Base-by-base conservation (phyloP, 2,113 vertebrate species). In the Xiphophorus maculatus region DNA sequence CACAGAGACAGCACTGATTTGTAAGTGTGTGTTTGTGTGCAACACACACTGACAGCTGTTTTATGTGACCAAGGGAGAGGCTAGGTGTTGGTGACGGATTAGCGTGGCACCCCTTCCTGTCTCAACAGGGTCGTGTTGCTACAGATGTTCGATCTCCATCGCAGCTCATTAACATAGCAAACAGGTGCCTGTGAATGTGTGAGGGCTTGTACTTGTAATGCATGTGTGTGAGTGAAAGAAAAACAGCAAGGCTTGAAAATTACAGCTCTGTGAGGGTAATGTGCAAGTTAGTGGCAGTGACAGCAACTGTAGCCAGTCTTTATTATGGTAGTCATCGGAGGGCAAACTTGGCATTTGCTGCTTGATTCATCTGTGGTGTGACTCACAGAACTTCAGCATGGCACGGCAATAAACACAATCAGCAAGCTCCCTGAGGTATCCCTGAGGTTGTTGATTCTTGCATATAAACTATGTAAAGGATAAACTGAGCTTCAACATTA, bases 101-200 rank as follows among this genome's bases (percentile, higher is more conserved):
- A 87, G 67, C 75, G 80, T 69, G 81, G 79, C 75, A 69, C 66
- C 73, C 76, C 32, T 17, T 58, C 51, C 19, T 25, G 77, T 88
- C 86, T 84, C 88, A 84, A 85, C 82, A 81, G 87, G 90, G 87
- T 89, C 64, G 70, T 74, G 72, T 69, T 63, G 84, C 87, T 90
- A 89, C 89, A 92, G 87, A 92, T 92, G 88, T 91, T 91, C 75
- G 2, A 78, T 86, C 86, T 88, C 81, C 80, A 77, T 75, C 81
- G 81, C 76, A 88, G 71, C 79, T 92, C 87, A 92, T 93, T 92
- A 90, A 63, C 88, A 93, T 88, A 82, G 86, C 82, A 89, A 91
- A 84, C 87, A 91, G 92, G 89, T 89, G 82, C 70, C 7, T 33
- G 1, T 40, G 63, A 81, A 25, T 63, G 37, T 69, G 51, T 73